A percentile compares a stretch with the other conserved stretches of the same genome.
These are phyloP conservation scores for Agapornis roseicollis DNA, from an alignment of 2,113 vertebrate species.

Conservation along the genomic window DNA sequence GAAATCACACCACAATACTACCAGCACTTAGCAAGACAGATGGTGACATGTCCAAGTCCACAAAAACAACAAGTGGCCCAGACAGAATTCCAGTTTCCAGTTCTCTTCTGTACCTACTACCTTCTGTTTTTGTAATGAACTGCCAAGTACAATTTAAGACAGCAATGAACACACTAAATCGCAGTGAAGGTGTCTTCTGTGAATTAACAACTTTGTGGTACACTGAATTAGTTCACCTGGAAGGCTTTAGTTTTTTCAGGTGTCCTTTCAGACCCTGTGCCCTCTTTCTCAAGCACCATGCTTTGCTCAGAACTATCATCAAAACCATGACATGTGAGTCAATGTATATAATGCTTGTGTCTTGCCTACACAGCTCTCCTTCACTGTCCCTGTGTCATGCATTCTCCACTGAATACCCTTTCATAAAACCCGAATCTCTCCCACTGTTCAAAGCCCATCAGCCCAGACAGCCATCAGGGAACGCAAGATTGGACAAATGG, in stretches of 20 bases:
- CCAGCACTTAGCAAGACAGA: neutral
- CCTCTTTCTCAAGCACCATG: neutral
- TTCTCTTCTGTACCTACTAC: neutral
- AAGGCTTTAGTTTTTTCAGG: neutral
- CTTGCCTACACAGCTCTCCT: neutral
- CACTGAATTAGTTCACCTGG: neutral
- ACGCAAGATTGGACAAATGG: neutral
- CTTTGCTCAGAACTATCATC: neutral
- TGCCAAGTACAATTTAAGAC: neutral
- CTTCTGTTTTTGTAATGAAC: neutral
- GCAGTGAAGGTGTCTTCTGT: neutral
- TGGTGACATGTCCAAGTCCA: neutral
- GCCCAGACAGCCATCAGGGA: neutral
- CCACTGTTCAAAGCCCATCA: neutral
- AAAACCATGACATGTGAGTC: fast-evolving
- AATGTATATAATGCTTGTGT: fast-evolving
- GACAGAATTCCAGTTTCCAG: neutral
- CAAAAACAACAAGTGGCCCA: neutral
- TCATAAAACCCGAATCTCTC: neutral
- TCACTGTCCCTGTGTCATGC: neutral
- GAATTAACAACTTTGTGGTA: neutral
- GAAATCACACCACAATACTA: neutral
- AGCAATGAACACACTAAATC: neutral
- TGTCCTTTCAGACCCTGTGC: neutral
- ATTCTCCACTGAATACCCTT: neutral